These are phyloP conservation scores for Gryllus longicercus DNA, from an alignment of 2,888 invertebrate genomes.

Conservation along the genomic window DNA sequence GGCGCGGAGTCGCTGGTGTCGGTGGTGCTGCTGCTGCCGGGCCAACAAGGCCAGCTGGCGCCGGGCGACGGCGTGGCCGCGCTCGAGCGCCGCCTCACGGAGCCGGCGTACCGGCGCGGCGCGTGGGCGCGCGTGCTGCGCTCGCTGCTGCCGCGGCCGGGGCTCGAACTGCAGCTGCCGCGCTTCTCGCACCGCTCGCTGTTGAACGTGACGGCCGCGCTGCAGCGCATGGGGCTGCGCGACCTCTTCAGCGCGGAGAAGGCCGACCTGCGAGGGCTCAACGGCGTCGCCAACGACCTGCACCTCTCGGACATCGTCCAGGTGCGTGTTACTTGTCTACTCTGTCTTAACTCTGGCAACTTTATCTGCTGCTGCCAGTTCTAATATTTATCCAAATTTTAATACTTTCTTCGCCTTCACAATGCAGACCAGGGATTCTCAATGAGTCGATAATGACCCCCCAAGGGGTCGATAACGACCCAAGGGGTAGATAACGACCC, in stretches of 20 bases:
- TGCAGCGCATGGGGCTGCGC: constrained; percentile 76
- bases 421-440: too few species aligned
- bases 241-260: constrained; percentile 71
- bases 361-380: too few species aligned
- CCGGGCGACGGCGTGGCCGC: constrained; percentile 74
- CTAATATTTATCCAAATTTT: too few species aligned
- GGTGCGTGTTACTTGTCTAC: constrained; percentile 40
- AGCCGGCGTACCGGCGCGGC: constrained; percentile 62
- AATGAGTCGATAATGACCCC: too few species aligned
- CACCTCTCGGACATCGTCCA: constrained; percentile 81
- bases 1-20: constrained; percentile 66
- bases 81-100: constrained; percentile 67
- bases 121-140: constrained; percentile 68
- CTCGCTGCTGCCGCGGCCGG: constrained; percentile 69
- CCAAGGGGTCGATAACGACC: too few species aligned
- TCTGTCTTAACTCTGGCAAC: too few species aligned
- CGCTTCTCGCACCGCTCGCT: constrained; percentile 74
- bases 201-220: constrained; percentile 73
- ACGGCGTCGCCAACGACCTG: constrained; percentile 73
- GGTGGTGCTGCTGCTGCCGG: constrained; percentile 78
- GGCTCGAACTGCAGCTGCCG: constrained; percentile 78
- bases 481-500: too few species aligned
- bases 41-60: constrained; percentile 76
- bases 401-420: too few species aligned
- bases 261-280: constrained; percentile 79